Evolutionary conservation across 1,140 invertebrate species (phyloP).

Genomic region (Aphelenchoides besseyi): DNA sequence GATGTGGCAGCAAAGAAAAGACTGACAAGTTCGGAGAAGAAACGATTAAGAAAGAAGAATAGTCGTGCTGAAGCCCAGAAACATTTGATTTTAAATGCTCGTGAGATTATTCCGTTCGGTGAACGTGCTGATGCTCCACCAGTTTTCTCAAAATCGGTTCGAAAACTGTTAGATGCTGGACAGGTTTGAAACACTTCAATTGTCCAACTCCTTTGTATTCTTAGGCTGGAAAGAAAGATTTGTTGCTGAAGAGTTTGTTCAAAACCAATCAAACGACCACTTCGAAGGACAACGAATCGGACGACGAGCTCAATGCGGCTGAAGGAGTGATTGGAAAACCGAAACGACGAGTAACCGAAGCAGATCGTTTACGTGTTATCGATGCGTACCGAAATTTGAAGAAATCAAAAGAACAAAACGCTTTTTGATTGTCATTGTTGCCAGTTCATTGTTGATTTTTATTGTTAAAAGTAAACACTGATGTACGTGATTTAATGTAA

Average conservation of each 20-base stretch:
- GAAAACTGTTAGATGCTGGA: not conserved
- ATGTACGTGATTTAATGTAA: no score
- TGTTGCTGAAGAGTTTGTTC: constrained; percentile 12
- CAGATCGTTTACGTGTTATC: not conserved
- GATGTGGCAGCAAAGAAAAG: not conserved
- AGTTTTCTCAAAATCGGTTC: not conserved
- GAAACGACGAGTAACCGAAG: not conserved
- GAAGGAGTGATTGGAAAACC: not conserved
- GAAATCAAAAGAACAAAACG: not conserved
- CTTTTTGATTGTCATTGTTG: no score
- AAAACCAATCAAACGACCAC: not conserved
- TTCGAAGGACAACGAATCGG: not conserved
- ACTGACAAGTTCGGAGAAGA: not conserved
- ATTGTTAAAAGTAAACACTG: no score
- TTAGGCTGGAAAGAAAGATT: constrained; percentile 19
- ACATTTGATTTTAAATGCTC: constrained; percentile 16
- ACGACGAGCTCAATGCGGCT: not conserved
- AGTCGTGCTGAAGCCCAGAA: not conserved
- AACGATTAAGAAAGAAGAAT: not conserved
- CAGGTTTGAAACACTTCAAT: not conserved
- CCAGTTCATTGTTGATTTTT: no score
- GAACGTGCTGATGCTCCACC: constrained; percentile 20
- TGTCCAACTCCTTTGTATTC: not conserved
- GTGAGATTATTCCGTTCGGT: constrained; percentile 16
- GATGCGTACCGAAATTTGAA: not conserved